phyloP scores from a whole-genome alignment of 2,888 invertebrate species.

The Drosophila buzzatii region DNA sequence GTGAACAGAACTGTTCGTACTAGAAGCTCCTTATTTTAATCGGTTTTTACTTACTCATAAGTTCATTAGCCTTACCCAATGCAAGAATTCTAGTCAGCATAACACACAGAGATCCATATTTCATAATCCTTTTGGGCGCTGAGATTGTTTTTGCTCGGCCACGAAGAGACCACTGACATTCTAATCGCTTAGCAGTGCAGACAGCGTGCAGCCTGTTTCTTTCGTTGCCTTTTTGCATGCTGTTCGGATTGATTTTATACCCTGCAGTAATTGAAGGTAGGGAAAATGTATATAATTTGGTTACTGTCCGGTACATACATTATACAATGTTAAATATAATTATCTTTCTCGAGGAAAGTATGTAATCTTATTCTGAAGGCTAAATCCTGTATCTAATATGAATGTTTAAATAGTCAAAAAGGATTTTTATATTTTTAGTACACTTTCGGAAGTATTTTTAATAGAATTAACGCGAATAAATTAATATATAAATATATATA shows the following conservation, averaged over 20 bases:
- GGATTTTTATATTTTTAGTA: not conserved
- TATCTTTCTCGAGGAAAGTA: not conserved
- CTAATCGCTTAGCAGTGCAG: constrained; percentile 59
- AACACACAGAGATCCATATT: constrained; percentile 37
- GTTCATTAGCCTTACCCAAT: not conserved
- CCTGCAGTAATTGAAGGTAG: not conserved
- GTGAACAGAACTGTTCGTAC: no score
- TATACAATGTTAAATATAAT: not conserved
- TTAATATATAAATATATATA: not conserved
- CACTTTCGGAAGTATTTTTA: not conserved
- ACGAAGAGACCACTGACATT: constrained; percentile 53
- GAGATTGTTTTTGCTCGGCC: constrained; percentile 55
- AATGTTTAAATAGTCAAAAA: not conserved
- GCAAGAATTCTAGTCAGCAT: constrained; percentile 29
- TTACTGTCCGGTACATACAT: not conserved
- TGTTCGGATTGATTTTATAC: constrained; percentile 17
- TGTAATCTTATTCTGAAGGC: not conserved
- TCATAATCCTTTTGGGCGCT: constrained; percentile 59
- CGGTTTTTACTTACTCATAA: constrained; percentile 10
- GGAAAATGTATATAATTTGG: not conserved
- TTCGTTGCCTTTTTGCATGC: constrained; percentile 15
- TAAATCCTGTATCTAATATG: not conserved
- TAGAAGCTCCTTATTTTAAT: constrained; percentile 6
- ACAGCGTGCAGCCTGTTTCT: constrained; percentile 50
- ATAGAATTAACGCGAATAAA: not conserved